Base-by-base conservation (phyloP, 2,113 vertebrate species). In the Uria aalge region DNA sequence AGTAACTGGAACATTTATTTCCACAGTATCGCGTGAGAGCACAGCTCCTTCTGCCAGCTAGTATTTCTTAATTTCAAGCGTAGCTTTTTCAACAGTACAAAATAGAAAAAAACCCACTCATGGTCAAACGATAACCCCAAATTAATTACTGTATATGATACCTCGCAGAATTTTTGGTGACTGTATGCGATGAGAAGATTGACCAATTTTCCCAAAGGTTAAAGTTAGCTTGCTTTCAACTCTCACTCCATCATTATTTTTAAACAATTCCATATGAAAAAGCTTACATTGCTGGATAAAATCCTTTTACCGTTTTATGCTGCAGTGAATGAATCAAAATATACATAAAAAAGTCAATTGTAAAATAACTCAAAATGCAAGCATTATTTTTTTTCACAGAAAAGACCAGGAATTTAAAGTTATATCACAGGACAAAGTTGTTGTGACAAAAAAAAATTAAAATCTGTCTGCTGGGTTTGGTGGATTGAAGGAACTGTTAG, bases 241-340 rank as follows among this genome's bases (percentile, higher is more conserved):
- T 88, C 82, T 87, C 53, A 83, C 80, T 92, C 62, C 81, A 90
- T 73, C 77, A 92, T 85, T 90, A 95, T 23, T 92, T 86, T 93
- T 95, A 96, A 95, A 82, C 85, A 97, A 96, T 62, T 92, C 92
- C 94, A 96, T 84, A 93, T 94, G 97, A 96, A 90, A 90, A 95
- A 95, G 91, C 92, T 97, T 97, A 96, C 24, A 32, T 1, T 79
- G 84, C 84, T 96, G 89, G 96, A 96, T 45, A 26, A 92, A 94
- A 90, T 92, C 53, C 45, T 96, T 95, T 45, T 82, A 67, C 83
- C 76, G 83, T 88, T 95, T 74, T 94, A 32, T 86, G 76, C 78
- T 85, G 38, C 77, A 84, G 69, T 80, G 92, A 96, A 95, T 74
- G 84, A 95, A 92, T 84, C 67, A 96, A 95, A 97, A 91, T 30